Conservation (phyloP, 2,888 invertebrate species). For the Meta bourneti region DNA sequence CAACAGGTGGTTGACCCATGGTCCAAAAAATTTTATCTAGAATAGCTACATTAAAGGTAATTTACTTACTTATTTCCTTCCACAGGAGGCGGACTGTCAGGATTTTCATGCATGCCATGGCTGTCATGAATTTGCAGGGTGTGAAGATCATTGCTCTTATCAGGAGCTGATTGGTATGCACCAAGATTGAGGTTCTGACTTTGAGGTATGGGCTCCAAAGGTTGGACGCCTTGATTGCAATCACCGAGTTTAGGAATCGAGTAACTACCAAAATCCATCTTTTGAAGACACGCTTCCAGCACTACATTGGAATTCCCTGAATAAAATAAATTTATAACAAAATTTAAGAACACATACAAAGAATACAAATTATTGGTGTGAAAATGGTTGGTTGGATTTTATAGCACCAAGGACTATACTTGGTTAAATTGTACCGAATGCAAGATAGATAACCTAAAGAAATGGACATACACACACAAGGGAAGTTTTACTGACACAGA, state of each 20-base stretch:
- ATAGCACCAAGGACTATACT: no score
- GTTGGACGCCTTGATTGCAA: constrained; percentile 27
- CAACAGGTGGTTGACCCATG: no score
- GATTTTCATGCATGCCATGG: constrained; percentile 56
- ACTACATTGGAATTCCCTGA: background rate
- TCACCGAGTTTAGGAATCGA: constrained; percentile 56
- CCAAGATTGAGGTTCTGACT: constrained; percentile 7
- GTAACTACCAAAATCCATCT: constrained; percentile 60
- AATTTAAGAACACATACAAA: background rate
- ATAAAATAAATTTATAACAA: background rate
- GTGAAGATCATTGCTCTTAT: constrained; percentile 57
- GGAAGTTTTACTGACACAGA: no score
- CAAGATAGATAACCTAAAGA: no score
- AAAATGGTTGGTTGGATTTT: no score
- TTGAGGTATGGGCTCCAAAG: constrained; percentile 35
- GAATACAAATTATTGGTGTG: no score
- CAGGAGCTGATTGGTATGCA: constrained; percentile 39
- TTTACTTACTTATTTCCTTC: constrained; percentile 56
- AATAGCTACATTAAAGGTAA: no score
- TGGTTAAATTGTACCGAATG: no score
- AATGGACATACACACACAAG: no score
- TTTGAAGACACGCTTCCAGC: background rate
- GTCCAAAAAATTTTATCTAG: no score
- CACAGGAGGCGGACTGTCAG: constrained; percentile 44
- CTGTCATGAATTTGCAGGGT: constrained; percentile 38